Percentiles rank a stretch among this genome's conserved stretches.
phyloP scores from a whole-genome alignment of 2,797 vertebrate species.

The Gorsachius magnificus region DNA sequence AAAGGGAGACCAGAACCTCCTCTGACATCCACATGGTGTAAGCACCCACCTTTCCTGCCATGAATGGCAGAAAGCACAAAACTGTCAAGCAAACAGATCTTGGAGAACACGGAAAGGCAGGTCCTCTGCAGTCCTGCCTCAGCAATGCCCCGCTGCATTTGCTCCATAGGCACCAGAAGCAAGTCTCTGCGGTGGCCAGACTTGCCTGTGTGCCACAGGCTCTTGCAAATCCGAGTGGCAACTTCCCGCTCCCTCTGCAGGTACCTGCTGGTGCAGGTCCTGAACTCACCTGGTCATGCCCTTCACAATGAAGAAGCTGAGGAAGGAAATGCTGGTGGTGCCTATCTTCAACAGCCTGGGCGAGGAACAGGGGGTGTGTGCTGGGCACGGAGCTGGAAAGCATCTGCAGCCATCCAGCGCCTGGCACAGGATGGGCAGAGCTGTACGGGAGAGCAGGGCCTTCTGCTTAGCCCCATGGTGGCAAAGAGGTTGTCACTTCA shows the following conservation, averaged over 20 bases:
- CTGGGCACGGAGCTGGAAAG: not conserved
- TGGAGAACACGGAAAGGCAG: not conserved
- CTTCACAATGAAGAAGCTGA: not conserved
- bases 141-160: not conserved
- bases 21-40: not conserved
- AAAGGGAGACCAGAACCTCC: not conserved
- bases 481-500: not conserved
- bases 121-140: not conserved
- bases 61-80: not conserved
- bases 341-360: not conserved
- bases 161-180: not conserved
- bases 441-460: not conserved
- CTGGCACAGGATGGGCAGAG: not conserved
- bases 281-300: not conserved
- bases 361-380: not conserved
- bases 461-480: not conserved
- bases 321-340: not conserved
- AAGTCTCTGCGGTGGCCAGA: not conserved
- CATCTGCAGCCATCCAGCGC: not conserved
- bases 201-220: not conserved
- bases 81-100: not conserved
- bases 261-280: not conserved
- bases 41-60: not conserved
- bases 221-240: not conserved
- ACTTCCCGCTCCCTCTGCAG: not conserved